phyloP scores from a whole-genome alignment of 2,113 vertebrate genomes.

The Colossoma macropomum region DNA sequence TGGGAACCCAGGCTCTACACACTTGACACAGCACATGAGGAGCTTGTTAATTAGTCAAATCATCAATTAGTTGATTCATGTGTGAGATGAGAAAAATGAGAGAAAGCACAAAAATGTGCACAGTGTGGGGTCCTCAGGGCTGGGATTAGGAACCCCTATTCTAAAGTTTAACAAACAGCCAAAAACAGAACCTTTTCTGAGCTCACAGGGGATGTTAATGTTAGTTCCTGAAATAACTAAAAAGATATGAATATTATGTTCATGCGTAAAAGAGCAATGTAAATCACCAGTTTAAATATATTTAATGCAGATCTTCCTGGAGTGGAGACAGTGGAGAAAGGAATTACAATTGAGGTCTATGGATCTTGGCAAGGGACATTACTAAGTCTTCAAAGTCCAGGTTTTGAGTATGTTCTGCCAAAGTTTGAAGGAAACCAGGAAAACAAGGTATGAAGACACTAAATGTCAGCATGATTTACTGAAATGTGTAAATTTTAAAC shows the following conservation, averaged over 20 bases:
- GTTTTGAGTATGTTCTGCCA: constrained; percentile 30
- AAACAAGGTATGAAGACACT: constrained; percentile 11
- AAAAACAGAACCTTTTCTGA: no score
- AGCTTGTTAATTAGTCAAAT: no score
- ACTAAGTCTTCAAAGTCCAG: constrained; percentile 56
- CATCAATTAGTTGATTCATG: no score
- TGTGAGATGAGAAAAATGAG: no score
- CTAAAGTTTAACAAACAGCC: no score
- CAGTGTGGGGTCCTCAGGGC: no score
- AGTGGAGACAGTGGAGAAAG: constrained; percentile 36
- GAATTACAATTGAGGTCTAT: constrained; percentile 61
- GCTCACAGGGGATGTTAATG: no score
- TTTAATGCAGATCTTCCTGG: constrained; percentile 64
- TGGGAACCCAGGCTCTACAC: no score
- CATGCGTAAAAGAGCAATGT: background rate
- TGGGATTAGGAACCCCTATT: no score
- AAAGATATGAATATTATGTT: background rate
- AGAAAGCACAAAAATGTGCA: no score
- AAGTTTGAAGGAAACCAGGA: background rate
- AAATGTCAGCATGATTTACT: background rate
- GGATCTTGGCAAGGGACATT: constrained; percentile 74
- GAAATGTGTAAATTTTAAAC: no score
- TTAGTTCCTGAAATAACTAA: background rate
- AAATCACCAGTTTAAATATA: background rate
- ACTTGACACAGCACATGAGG: no score